Conservation (phyloP, 2,888 invertebrate genomes). For the Pristionchus maxplancki region DNA sequence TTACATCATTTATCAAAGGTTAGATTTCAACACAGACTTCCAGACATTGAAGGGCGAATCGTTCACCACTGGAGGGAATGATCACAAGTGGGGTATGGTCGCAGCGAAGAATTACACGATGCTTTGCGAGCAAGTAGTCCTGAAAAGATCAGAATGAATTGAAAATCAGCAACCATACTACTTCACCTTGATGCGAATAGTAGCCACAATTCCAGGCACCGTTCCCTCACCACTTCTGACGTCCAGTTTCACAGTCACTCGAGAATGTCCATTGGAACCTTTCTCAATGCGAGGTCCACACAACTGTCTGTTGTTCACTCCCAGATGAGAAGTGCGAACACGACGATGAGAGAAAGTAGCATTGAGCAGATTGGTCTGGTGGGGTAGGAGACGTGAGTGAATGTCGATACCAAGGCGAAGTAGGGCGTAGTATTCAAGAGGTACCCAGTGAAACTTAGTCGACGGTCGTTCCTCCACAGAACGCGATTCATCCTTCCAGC, state of each 20-base stretch:
- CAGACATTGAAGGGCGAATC: slow-evolving; percentile 6
- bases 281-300: neutral
- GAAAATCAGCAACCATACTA: neutral
- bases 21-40: neutral
- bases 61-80: neutral
- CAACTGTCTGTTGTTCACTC: neutral
- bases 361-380: slow-evolving; percentile 15
- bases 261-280: neutral
- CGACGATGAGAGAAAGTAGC: neutral
- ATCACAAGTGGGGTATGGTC: neutral
- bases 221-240: neutral
- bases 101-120: neutral
- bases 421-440: neutral
- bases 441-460: neutral
- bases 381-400: slow-evolving; percentile 1
- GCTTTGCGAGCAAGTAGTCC: neutral
- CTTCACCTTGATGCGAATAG: neutral
- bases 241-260: neutral
- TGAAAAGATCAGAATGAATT: neutral
- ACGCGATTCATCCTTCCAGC: neutral
- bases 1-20: neutral
- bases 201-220: neutral
- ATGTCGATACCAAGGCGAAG: neutral
- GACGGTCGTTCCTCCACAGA: neutral
- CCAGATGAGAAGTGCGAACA: neutral